Base-by-base conservation (phyloP, 2,888 invertebrate species). In the Spatulosminthurus flaviceps region DNA sequence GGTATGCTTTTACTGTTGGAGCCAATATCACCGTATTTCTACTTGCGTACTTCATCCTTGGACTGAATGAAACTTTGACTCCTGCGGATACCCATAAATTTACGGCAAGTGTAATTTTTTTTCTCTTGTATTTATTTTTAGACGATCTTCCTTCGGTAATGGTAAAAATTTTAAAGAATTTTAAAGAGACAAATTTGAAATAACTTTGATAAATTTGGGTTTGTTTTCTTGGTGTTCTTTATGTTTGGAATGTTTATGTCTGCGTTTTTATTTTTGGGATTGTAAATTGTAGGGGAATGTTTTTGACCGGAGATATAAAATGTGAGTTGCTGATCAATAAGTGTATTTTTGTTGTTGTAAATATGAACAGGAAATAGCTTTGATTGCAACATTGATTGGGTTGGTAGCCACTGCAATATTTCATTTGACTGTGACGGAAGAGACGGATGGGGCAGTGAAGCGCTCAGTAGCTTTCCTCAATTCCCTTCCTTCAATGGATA, bases 1-100 rank as follows among this genome's bases (percentile, higher is more conserved):
- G 96, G 87, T 95, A 95, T 88, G 93, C 92, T 75, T 95, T 95
- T 87, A 96, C 96, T 43, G 95, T 96, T 28, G 90, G 94, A 84
- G 93, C 96, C 43, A 97, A 95, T 88, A 89, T 97, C 79, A 90
- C 93, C 85, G 94, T 96, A 0, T 97, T 95, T 87, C 88, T 92
- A 34, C 90, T 93, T 66, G 92, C 95, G 16, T 95, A 94, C 93
- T 87, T 91, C 43, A 90, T 93, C 77, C 88, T 94, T 78, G 87
- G 92, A 71, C 90, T 90, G 81, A 90, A 90, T 79, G 89, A 90
- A 85, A 89, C 90, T 51, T 28, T 78, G 16, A 24, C 70, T 4
- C 77, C 77, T 0, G 71, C 13, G n/a, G 93, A 94, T 88, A 90
- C 89, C 13, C 88, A 89, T 86, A 93, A 92, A 86, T 93, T 93